Conservation (phyloP, 2,113 vertebrate genomes). For the Myotis brandtii region DNA sequence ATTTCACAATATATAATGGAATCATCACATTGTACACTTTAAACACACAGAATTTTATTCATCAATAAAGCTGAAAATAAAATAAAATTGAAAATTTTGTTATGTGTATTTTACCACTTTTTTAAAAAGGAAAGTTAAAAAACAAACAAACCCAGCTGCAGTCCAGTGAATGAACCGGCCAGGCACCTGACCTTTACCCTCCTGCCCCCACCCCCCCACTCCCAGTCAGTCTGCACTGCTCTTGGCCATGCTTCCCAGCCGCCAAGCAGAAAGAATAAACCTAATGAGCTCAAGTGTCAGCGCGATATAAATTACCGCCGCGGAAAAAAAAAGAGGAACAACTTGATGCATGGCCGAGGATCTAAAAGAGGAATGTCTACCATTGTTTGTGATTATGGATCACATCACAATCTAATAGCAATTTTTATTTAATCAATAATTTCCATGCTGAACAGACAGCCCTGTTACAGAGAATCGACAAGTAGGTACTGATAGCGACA, state of each 20-base stretch:
- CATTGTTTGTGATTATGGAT: conserved; percentile 92
- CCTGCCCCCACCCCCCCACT: too few relatives aligned
- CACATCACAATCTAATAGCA: conserved; percentile 97
- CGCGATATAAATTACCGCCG: conserved; percentile 91
- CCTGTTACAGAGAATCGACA: conserved; percentile 96
- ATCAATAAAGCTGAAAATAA: neutral
- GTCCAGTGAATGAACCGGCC: neutral
- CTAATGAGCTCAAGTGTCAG: conserved; percentile 87
- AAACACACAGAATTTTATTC: neutral
- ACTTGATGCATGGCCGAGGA: conserved; percentile 92
- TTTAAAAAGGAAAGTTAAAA: neutral
- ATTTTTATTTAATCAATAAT: conserved; percentile 99
- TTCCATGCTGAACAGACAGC: conserved; percentile 97
- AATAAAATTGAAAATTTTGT: neutral
- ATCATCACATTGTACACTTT: neutral
- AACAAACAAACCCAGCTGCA: neutral
- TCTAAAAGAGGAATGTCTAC: conserved; percentile 89
- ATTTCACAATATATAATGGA: neutral
- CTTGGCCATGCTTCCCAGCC: conserved; percentile 70
- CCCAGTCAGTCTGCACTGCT: neutral
- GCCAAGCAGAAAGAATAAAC: conserved; percentile 84
- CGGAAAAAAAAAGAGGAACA: conserved; percentile 78
- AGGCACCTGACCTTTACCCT: neutral
- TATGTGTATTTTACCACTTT: neutral
- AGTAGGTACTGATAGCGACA: conserved; percentile 95